Percentiles rank a stretch among this genome's conserved stretches.
Conservation (phyloP, 1,140 invertebrate genomes). For the Anoplolepis gracilipes region DNA sequence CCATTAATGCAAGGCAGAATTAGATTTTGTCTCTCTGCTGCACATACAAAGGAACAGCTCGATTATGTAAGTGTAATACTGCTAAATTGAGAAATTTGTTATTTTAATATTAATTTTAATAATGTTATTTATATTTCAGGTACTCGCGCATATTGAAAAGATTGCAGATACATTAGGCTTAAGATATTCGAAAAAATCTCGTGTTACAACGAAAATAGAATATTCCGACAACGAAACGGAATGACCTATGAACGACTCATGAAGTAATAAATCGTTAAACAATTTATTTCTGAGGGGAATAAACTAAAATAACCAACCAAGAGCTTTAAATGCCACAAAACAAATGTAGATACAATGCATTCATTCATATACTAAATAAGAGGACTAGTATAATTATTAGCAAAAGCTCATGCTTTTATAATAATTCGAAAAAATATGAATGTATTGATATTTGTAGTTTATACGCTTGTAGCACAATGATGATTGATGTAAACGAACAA, state of each 20-base stretch:
- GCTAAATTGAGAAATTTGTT: slow-evolving; percentile 4
- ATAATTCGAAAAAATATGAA: neutral
- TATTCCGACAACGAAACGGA: slow-evolving; percentile 85
- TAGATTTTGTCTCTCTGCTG: slow-evolving; percentile 97
- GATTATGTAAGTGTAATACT: slow-evolving; percentile 89
- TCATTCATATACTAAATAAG: neutral
- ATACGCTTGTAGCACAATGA: neutral
- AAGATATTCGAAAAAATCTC: slow-evolving; percentile 90
- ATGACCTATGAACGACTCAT: slow-evolving; percentile 81
- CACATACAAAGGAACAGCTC: slow-evolving; percentile 98
- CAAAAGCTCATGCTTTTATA: slow-evolving; percentile 7
- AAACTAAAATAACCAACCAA: slow-evolving; percentile 2
- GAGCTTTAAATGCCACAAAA: slow-evolving; percentile 37
- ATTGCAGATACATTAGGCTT: slow-evolving; percentile 90
- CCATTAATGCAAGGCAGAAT: slow-evolving; percentile 97
- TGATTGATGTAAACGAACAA: neutral
- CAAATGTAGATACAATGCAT: slow-evolving; percentile 28
- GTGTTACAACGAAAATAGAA: slow-evolving; percentile 87
- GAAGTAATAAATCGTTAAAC: slow-evolving; percentile 71
- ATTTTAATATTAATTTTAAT: slow-evolving; percentile 38
- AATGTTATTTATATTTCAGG: slow-evolving; percentile 79
- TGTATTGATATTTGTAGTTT: neutral
- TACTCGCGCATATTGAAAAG: slow-evolving; percentile 90
- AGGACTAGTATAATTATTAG: slow-evolving; percentile 18
- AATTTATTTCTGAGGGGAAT: slow-evolving; percentile 45